These are phyloP conservation scores for Phrynocephalus vlangalii DNA, from an alignment of 2,797 vertebrate species.

Conservation along the genomic window DNA sequence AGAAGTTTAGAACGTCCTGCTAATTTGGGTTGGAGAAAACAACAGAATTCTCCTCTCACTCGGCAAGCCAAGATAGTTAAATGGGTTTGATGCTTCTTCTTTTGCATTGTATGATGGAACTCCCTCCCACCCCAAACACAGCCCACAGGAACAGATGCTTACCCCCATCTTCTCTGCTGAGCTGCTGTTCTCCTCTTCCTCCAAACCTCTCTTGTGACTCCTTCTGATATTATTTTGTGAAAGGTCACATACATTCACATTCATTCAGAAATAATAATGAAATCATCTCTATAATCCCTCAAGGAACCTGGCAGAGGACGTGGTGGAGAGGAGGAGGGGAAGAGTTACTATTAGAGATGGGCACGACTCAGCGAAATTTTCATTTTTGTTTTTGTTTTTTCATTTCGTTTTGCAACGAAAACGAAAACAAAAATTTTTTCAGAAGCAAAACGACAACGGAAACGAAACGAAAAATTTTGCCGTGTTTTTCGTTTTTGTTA, in stretches of 20 bases:
- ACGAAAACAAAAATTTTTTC: too few relatives aligned
- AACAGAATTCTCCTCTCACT: background rate
- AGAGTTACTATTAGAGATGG: slow-evolving; percentile 11
- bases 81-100: background rate
- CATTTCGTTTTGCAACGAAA: too few relatives aligned
- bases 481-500: too few relatives aligned
- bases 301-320: background rate
- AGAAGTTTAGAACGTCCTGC: too few relatives aligned
- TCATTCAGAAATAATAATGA: slow-evolving; percentile 66
- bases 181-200: slow-evolving; percentile 6
- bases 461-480: too few relatives aligned
- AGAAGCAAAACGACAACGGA: too few relatives aligned
- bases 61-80: too few relatives aligned
- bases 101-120: background rate
- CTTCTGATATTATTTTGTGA: background rate
- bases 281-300: slow-evolving; percentile 60
- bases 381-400: too few relatives aligned
- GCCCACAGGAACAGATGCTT: background rate
- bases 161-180: background rate
- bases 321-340: background rate
- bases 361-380: too few relatives aligned
- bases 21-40: background rate
- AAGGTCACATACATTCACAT: slow-evolving; percentile 58
- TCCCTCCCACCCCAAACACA: background rate
- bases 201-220: background rate